These are phyloP conservation scores for Campoletis sonorensis DNA, from an alignment of 1,140 invertebrate genomes.

Conservation along the genomic window DNA sequence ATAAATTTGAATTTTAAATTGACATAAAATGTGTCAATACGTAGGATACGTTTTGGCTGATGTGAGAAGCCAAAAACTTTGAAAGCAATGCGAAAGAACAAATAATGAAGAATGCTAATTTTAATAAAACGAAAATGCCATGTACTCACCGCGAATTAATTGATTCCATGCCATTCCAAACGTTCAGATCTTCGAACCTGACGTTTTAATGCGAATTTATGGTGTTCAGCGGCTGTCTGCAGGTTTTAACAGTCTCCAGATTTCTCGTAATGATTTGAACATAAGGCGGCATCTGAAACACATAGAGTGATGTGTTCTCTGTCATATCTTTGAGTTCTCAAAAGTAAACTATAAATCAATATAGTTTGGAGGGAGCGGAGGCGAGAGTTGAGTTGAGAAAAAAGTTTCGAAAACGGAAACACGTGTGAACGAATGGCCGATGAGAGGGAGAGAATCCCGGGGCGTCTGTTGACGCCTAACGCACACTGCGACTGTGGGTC, in stretches of 20 bases:
- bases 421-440: slow-evolving; percentile 67
- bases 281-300: background rate
- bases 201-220: slow-evolving; percentile 9
- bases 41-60: no score
- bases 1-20: background rate
- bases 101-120: no score
- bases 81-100: no score
- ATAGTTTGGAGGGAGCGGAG: slow-evolving; percentile 29
- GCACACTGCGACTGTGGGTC: slow-evolving; percentile 56
- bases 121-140: no score
- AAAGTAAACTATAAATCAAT: slow-evolving; percentile 65
- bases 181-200: background rate
- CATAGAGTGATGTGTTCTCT: slow-evolving; percentile 7
- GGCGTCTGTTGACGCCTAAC: slow-evolving; percentile 18
- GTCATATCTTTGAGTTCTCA: slow-evolving; percentile 55
- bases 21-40: no score
- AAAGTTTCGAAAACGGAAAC: slow-evolving; percentile 61
- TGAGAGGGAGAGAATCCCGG: slow-evolving; percentile 6
- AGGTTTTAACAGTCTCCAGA: slow-evolving; percentile 33
- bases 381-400: slow-evolving; percentile 25
- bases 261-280: background rate
- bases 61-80: no score
- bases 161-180: background rate
- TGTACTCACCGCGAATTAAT: background rate
- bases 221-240: slow-evolving; percentile 22